Evolutionary conservation across 2,113 vertebrate genomes (phyloP).

Genomic region (Platichthys stellatus): DNA sequence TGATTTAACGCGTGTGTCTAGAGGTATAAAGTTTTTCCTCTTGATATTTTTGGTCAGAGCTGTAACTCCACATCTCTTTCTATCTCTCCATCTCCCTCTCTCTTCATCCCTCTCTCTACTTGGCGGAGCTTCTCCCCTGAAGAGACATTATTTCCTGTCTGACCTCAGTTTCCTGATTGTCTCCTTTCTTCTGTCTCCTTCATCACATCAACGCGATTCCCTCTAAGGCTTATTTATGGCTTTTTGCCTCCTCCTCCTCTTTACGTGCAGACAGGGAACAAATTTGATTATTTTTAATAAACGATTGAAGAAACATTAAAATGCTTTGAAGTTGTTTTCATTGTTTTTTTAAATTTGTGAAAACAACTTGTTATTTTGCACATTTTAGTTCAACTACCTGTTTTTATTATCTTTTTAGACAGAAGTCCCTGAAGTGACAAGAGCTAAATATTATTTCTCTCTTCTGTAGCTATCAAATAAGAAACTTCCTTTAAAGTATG

Average conservation of each 20-base stretch:
- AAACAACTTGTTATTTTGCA: no score
- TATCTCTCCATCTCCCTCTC: background rate
- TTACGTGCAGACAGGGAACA: background rate
- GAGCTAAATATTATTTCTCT: no score
- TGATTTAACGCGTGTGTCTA: constrained; percentile 5
- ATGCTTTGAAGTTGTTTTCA: background rate
- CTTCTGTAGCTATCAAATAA: no score
- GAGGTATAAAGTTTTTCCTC: constrained; percentile 14
- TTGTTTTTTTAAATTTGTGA: no score
- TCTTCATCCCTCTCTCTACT: constrained; percentile 16
- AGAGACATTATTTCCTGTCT: constrained; percentile 39
- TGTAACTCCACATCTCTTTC: background rate
- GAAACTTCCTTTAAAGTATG: no score
- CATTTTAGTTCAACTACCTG: no score
- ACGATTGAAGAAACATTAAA: background rate
- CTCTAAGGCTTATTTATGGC: background rate
- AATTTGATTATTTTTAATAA: no score
- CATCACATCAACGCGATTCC: background rate
- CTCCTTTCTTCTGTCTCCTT: background rate
- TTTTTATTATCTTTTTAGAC: no score
- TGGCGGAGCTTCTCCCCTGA: constrained; percentile 17
- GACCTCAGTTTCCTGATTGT: constrained; percentile 4
- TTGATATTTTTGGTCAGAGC: constrained; percentile 16
- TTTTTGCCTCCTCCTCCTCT: constrained; percentile 7
- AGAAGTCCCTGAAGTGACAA: no score